These are phyloP conservation scores for Apotomis turbidana DNA, from an alignment of 2,888 invertebrate genomes.

Conservation along the genomic window DNA sequence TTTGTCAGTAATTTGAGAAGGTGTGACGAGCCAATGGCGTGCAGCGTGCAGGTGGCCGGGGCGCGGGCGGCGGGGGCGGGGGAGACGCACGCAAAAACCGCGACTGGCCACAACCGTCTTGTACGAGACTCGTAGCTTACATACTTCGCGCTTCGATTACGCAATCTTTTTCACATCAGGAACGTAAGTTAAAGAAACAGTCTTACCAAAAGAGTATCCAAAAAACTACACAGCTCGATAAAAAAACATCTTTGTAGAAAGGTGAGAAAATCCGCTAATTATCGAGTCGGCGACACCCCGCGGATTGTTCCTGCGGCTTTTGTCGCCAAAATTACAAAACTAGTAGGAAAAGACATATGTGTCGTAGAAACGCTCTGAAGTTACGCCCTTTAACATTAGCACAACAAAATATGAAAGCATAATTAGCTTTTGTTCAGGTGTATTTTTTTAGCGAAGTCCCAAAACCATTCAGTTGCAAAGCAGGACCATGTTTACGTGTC, in stretches of 20 bases:
- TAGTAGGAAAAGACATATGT: slow-evolving; percentile 1
- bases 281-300: slow-evolving; percentile 66
- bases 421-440: slow-evolving; percentile 78
- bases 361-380: background rate
- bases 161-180: slow-evolving; percentile 19
- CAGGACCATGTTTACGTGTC: slow-evolving; percentile 69
- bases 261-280: slow-evolving; percentile 82
- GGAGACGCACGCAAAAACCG: slow-evolving; percentile 40
- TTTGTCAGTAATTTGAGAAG: slow-evolving; percentile 43
- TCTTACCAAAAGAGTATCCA: slow-evolving; percentile 49
- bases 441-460: slow-evolving; percentile 65
- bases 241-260: slow-evolving; percentile 69
- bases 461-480: slow-evolving; percentile 71
- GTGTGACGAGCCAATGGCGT: slow-evolving; percentile 47
- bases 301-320: slow-evolving; percentile 62
- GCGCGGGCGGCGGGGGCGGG: slow-evolving; percentile 38
- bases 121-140: slow-evolving; percentile 3
- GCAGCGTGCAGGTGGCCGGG: slow-evolving; percentile 35
- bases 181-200: slow-evolving; percentile 46
- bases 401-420: slow-evolving; percentile 61
- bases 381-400: slow-evolving; percentile 1
- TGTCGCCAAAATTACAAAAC: slow-evolving; percentile 52
- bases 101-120: slow-evolving; percentile 31
- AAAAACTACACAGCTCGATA: slow-evolving; percentile 54
- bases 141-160: slow-evolving; percentile 27